Conservation (phyloP, 1,140 invertebrate genomes). For the Oncopodura yosiiana region DNA sequence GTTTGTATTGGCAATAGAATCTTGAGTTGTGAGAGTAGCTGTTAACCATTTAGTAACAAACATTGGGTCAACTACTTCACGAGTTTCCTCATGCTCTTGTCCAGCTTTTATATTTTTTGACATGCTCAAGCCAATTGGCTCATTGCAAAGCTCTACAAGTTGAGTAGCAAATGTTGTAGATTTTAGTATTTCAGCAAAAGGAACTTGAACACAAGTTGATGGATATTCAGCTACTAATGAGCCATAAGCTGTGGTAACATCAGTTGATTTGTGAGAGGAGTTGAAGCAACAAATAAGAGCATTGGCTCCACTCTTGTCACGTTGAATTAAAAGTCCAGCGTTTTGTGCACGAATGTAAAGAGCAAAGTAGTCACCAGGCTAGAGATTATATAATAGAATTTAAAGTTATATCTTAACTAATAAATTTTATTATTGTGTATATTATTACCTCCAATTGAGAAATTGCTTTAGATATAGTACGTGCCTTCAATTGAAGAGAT, state of each 20-base stretch:
- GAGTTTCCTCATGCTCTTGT: background rate
- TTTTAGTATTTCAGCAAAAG: background rate
- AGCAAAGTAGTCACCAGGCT: slow-evolving; percentile 10
- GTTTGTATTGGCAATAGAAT: background rate
- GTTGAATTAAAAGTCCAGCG: slow-evolving; percentile 1
- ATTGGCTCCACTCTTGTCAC: too few species aligned
- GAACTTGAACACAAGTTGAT: background rate
- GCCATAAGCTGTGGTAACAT: background rate
- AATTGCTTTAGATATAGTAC: too few species aligned
- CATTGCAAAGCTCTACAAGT: background rate
- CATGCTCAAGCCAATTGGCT: background rate
- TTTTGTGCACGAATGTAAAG: slow-evolving; percentile 12
- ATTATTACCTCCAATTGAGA: too few species aligned
- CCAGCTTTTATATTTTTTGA: background rate
- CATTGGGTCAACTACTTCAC: slow-evolving; percentile 2
- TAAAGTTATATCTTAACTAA: too few species aligned
- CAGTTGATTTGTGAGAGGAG: background rate
- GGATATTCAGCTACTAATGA: background rate
- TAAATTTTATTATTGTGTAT: too few species aligned
- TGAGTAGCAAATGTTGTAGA: slow-evolving; percentile 2
- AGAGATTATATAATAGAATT: too few species aligned
- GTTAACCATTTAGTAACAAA: slow-evolving; percentile 11
- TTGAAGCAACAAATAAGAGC: too few species aligned
- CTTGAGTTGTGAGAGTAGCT: background rate
- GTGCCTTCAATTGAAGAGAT: too few species aligned